A percentile compares a stretch with the other conserved stretches of the same genome.
phyloP scores from a whole-genome alignment of 2,113 vertebrate genomes.

The Tragulus kanchil region DNA sequence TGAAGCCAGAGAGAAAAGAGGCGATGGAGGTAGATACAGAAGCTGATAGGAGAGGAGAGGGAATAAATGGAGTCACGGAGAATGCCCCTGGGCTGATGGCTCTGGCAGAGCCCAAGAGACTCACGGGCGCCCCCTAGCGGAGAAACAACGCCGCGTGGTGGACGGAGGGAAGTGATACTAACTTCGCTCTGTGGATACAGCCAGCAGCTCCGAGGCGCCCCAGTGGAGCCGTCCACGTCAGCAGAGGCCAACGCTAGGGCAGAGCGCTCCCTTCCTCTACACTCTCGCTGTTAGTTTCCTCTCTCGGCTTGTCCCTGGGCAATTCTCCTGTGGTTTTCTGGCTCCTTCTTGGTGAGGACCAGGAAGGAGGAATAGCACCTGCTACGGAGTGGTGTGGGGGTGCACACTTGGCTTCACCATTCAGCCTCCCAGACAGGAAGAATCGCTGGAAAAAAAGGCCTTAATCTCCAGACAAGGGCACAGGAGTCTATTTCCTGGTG shows the following conservation, averaged over 20 bases:
- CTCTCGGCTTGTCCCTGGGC: neutral
- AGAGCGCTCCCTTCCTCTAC: fast-evolving
- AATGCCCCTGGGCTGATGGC: neutral
- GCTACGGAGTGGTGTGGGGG: neutral
- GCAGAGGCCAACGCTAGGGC: neutral
- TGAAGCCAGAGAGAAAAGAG: neutral
- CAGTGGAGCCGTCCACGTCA: fast-evolving
- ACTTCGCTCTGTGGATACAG: too few relatives aligned
- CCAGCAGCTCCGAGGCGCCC: neutral
- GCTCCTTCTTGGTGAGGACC: neutral
- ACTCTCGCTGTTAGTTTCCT: too few relatives aligned
- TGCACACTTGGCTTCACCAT: neutral
- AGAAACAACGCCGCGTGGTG: fast-evolving
- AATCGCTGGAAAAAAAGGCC: too few relatives aligned
- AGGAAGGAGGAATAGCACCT: neutral
- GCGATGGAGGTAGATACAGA: neutral
- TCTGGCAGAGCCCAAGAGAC: neutral
- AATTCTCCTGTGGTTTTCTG: neutral
- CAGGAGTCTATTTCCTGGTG: neutral
- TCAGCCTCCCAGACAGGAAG: neutral
- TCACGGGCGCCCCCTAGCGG: fast-evolving
- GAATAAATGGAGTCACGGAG: neutral
- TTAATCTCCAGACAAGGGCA: neutral
- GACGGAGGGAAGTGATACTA: neutral
- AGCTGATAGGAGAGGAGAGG: neutral